phyloP scores from a whole-genome alignment of 2,113 vertebrate genomes.

The Acanthisitta chloris region DNA sequence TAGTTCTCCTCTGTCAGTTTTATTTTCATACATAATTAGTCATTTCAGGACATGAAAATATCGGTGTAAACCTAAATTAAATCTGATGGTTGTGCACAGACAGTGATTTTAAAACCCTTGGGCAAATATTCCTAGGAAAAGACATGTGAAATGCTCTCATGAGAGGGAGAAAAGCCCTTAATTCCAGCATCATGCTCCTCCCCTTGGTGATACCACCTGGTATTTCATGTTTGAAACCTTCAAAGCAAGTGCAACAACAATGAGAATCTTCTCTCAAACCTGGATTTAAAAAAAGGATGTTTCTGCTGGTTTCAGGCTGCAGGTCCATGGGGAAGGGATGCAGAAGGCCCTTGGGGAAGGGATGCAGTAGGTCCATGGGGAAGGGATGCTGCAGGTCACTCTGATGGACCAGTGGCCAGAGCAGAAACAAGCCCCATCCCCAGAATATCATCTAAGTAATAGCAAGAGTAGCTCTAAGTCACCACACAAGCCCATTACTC shows the following conservation, averaged over 20 bases:
- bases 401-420: fast-evolving
- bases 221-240: too few relatives aligned
- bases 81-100: not conserved
- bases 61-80: not conserved
- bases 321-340: fast-evolving
- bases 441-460: not conserved
- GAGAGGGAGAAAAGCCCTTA: not conserved
- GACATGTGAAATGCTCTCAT: not conserved
- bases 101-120: fast-evolving
- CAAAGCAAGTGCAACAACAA: too few relatives aligned
- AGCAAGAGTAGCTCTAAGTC: not conserved
- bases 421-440: not conserved
- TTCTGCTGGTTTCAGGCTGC: not conserved
- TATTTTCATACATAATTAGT: not conserved
- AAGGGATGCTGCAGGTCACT: not conserved
- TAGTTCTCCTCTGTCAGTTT: not conserved
- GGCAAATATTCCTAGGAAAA: not conserved
- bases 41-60: not conserved
- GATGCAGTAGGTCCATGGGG: fast-evolving
- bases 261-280: too few relatives aligned
- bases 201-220: too few relatives aligned
- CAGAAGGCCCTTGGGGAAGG: fast-evolving
- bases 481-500: not conserved
- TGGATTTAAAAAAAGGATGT: not conserved
- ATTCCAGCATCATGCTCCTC: too few relatives aligned